phyloP scores from a whole-genome alignment of 23 tunicate genomes.

The Styela clava region DNA sequence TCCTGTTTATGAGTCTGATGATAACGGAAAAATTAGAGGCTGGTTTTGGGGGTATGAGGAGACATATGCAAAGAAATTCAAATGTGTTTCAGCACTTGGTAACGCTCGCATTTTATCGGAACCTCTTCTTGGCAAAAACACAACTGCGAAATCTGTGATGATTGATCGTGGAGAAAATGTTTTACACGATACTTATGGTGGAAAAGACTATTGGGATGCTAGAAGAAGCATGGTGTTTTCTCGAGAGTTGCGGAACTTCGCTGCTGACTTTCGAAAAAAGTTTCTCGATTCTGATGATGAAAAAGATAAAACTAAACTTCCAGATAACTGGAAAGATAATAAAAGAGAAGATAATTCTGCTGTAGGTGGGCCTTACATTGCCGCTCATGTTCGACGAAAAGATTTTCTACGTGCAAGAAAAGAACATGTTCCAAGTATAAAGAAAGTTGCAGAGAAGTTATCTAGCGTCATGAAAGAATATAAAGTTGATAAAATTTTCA shows the following conservation, averaged over 20 bases:
- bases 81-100: conserved; percentile 97
- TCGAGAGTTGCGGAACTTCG: conserved; percentile 35
- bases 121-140: conserved; percentile 85
- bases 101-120: conserved; percentile 46
- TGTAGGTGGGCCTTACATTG: conserved; percentile 94
- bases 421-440: conserved; percentile 65
- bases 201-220: conserved; percentile 80
- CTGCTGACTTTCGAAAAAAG: conserved; percentile 53
- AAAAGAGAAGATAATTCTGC: conserved; percentile 41
- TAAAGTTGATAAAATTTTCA: conserved; percentile 73
- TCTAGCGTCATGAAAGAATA: conserved; percentile 52
- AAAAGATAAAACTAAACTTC: conserved; percentile 61
- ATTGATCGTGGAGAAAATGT: conserved; percentile 93
- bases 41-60: conserved; percentile 99
- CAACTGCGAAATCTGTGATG: conserved; percentile 87
- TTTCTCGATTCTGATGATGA: conserved; percentile 80
- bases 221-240: conserved; percentile 95
- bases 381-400: conserved; percentile 87
- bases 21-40: conserved; percentile 73
- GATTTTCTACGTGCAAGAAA: conserved; percentile 84
- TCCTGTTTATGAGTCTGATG: conserved; percentile 71
- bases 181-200: conserved; percentile 89
- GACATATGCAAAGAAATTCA: conserved; percentile 89
- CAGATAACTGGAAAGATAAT: conserved; percentile 72
- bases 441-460: conserved; percentile 59